Evolutionary conservation across 2,888 invertebrate species (phyloP), one percentile per base, ranked within the genome.

Genomic region (Drosophila ezoana): DNA sequence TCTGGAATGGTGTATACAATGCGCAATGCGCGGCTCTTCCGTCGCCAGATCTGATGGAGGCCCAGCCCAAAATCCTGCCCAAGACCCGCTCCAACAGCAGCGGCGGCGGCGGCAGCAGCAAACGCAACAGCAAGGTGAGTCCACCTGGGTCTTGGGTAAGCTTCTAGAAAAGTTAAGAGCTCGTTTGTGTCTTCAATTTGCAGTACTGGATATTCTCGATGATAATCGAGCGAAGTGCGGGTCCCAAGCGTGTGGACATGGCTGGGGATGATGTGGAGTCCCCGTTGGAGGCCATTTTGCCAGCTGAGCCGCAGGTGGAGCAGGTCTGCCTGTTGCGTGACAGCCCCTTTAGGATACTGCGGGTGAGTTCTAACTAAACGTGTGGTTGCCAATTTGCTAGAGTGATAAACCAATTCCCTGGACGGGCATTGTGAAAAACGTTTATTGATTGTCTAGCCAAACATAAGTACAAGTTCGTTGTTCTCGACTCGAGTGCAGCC

Each of bases 271-370:
- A 91, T 75, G 79, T 60, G n/a, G 91, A 91, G 61, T 88, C 88
- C 23, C 85, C 86, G 48, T 72, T 91, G 58, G 92, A 91, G 73
- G 87, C 91, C 57, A 90, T 90, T 62, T 54, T 90, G 49, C 86
- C 87, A 93, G 68, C 81, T 4, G 91, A 90, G 45, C 79, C 86
- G 18, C 61, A 71, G 3, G 76, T 58, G n/a, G 91, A 90, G 49
- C 86, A 95, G 52, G 95, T 96, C 5, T 97, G 97, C 86, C 93
- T 96, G 13, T 94, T 97, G 81, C 94, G 95, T 38, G 96, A 96
- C 87, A 96, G 91, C 71, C 92, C 92, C 44, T 92, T 87, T 75
- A 87, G 92, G 61, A 92, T 92, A 89, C 80, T 92, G 51, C 85
- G 92, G 90, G 92, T 92, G 76, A 92, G 92, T 93, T 51, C 11